phyloP scores from a whole-genome alignment of 2,113 vertebrate species.

The Leucosticte australis region DNA sequence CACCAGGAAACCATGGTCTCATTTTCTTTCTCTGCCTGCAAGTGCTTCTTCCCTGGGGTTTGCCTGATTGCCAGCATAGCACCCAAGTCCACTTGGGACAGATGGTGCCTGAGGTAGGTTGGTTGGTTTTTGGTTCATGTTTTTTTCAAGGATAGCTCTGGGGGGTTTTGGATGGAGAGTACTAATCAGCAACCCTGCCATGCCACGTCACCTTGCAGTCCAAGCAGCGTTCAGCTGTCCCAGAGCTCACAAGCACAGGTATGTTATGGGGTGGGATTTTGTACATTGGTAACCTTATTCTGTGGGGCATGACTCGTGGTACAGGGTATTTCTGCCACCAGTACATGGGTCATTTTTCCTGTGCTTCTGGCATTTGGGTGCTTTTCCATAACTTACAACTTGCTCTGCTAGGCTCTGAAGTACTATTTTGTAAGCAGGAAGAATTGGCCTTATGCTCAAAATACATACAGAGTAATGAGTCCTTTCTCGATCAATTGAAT shows the following conservation, averaged over 20 bases:
- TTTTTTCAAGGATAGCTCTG: neutral
- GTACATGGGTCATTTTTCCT: neutral
- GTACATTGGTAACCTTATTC: neutral
- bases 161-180: neutral
- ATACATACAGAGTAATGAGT: neutral
- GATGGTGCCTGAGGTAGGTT: neutral
- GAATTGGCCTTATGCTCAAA: neutral
- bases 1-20: neutral
- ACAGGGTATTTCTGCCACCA: neutral
- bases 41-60: neutral
- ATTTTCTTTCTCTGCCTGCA: neutral
- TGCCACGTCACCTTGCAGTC: neutral
- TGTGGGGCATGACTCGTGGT: accelerated
- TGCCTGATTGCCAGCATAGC: neutral
- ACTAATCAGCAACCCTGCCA: neutral
- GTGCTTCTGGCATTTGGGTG: neutral
- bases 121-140: neutral
- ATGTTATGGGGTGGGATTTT: neutral
- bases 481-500: neutral
- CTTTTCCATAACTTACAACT: accelerated
- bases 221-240: accelerated
- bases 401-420: neutral
- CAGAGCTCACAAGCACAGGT: neutral
- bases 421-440: neutral
- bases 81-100: neutral